phyloP scores from a whole-genome alignment of 2,113 vertebrate species.

The Rhagologus leucostigma region DNA sequence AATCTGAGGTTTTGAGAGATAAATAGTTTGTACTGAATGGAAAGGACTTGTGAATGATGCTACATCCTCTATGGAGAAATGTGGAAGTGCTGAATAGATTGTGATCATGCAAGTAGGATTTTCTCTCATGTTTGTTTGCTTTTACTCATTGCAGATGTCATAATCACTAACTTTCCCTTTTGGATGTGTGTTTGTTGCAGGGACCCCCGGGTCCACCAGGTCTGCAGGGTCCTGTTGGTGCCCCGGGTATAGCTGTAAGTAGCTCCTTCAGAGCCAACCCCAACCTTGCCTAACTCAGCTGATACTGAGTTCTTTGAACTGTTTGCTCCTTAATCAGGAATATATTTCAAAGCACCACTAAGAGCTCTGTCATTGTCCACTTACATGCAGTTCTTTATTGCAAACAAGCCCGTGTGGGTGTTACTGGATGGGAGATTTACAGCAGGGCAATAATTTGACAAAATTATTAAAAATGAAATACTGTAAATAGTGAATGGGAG shows the following conservation, averaged over 20 bases:
- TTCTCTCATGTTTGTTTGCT: not conserved
- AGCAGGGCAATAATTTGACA: not conserved
- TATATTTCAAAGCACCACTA: not conserved
- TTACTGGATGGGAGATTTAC: not conserved
- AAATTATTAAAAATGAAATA: not conserved
- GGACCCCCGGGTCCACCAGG: slow-evolving; percentile 93
- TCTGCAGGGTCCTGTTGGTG: slow-evolving; percentile 92
- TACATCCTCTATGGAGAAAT: not conserved
- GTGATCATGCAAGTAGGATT: not conserved
- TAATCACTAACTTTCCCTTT: not conserved
- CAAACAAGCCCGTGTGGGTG: not conserved
- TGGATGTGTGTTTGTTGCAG: slow-evolving; percentile 66
- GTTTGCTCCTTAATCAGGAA: not conserved
- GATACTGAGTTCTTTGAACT: not conserved
- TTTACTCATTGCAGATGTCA: not conserved
- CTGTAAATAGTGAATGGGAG: not conserved
- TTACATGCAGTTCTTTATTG: not conserved
- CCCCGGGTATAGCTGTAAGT: slow-evolving; percentile 94
- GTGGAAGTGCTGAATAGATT: not conserved
- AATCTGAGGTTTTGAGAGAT: not conserved
- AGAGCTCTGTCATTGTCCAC: not conserved
- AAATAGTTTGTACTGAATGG: not conserved
- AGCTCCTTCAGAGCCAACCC: not conserved
- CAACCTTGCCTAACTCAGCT: not conserved
- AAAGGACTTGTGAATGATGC: not conserved